Evolutionary conservation across 2,113 vertebrate species (phyloP).

Genomic region (Cnemophilus loriae): DNA sequence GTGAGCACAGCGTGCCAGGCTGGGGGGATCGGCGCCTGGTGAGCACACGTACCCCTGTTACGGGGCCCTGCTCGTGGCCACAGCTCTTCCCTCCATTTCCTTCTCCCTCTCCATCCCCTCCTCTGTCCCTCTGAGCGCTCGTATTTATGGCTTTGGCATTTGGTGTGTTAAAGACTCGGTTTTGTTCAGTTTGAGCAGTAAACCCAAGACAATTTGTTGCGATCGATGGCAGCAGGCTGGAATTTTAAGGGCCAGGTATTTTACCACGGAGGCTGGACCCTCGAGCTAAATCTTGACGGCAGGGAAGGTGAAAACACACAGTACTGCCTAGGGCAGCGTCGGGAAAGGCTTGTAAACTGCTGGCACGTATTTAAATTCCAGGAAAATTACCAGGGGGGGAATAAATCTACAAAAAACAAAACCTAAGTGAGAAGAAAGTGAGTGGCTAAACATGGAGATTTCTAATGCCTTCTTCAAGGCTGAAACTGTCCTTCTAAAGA

Average conservation of each 20-base stretch:
- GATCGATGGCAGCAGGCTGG: not conserved
- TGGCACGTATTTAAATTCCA: conserved; percentile 37
- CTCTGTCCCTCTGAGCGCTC: not conserved
- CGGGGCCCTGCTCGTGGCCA: fast-evolving
- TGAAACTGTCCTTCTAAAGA: not conserved
- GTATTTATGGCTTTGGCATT: not conserved
- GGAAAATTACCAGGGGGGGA: not conserved
- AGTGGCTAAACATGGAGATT: not conserved
- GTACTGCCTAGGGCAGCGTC: not conserved
- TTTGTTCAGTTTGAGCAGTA: conserved; percentile 33
- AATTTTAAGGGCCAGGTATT: conserved; percentile 43
- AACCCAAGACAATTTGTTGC: not conserved
- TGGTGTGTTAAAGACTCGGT: not conserved
- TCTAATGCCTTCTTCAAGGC: not conserved
- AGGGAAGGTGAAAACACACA: not conserved
- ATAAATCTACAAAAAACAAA: conserved; percentile 4
- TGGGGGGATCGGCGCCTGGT: not conserved
- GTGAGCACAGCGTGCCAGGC: not conserved
- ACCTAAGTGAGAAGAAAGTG: not conserved
- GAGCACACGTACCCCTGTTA: fast-evolving
- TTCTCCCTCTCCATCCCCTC: not conserved
- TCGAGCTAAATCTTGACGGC: conserved; percentile 3
- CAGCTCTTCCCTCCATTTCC: not conserved
- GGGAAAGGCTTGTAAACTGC: conserved; percentile 37
- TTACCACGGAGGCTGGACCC: not conserved